Evolutionary conservation across 2,888 invertebrate genomes (phyloP), one percentile per base, ranked within the genome.

Genomic region (Epinotia ramella): DNA sequence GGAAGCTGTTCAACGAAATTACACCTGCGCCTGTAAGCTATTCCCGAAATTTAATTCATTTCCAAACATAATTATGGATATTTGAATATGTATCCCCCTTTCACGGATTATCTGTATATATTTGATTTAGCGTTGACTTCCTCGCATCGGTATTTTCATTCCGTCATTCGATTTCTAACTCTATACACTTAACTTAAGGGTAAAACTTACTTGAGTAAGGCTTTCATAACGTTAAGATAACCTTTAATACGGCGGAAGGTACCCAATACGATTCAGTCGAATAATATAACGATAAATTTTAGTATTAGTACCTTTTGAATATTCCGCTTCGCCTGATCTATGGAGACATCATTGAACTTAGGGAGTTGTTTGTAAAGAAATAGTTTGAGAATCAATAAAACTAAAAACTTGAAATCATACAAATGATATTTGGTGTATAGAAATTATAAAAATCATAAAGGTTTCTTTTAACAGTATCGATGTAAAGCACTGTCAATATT

Each of bases 41-140:
- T 69, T 46, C 60, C 11, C 13, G 9, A 24, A 59, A 59, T 73
- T 70, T 46, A 70, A 82, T 82, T 79, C 80, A 82, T 82, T 86
- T 83, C 77, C 82, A 81, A 84, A 82, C 79, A 80, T 83, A 83
- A 86, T 87, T 87, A 88, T 86, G 83, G 84, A 86, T 88, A 90
- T 91, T 92, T 90, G 90, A 92, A 92, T 91, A 89, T 90, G 87
- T 87, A 81, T 82, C 83, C 87, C 87, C 84, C 80, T 86, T 84
- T 81, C 85, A 80, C 81, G 85, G 86, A 86, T 88, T 86, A 87
- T 86, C 88, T 88, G 88, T 88, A 88, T 88, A 88, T 88, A 86
- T 92, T 92, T 92, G 93, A 93, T 93, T 94, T 93, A 92, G 91
- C 89, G 91, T 89, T 87, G 87, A 92, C 91, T 92, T 92, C 92